Evolutionary conservation across 2,797 vertebrate genomes (phyloP), one percentile per base, ranked within the genome.

Genomic region (Pseudomugil tenellus): DNA sequence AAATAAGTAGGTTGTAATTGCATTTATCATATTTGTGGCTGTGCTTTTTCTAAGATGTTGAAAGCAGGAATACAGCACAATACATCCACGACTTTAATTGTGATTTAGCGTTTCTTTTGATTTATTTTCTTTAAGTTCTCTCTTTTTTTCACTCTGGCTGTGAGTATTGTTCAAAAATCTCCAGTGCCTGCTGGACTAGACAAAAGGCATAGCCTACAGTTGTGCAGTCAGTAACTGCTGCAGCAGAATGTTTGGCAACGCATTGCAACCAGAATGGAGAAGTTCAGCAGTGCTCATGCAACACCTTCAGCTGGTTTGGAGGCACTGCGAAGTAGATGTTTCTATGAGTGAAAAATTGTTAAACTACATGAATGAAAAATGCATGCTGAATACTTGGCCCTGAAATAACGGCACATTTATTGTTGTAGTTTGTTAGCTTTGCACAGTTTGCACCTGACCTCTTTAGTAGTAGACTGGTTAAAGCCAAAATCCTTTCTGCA

Each of bases 1-100:
- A 58, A 41, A 55, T 63, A n/a, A 58, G 49, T 51, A 26, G 12
- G 23, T 58, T 25, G 37, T 58, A 54, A 41, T 19, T 60, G 23
- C 14, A 62, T 68, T 25, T 54, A 3, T 26, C 16, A 41, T 8
- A 34, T 28, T 62, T 49, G 6, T 34, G 19, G 2, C 17, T 59
- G 4, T 54, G 8, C 7, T 41, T 48, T 35, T 28, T 21, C 25
- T 17, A 28, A 26, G 11, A 23, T 63, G 34, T 31, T 17, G 2
- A 41, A 25, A 29, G 25, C 19, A 37, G 14, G 17, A 25, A 37
- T 54, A 17, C 26, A 29, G 23, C 23, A 54, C 32, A 14, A 14
- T n/a, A n/a, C n/a, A n/a, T n/a, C n/a, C 28, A 17, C 25, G 19
- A 41, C 16, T 34, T 19, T 13, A 35, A 23, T 55, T 10, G 16